Evolutionary conservation across 2,797 vertebrate genomes (phyloP).

Genomic region (Pseudomugil tenellus): DNA sequence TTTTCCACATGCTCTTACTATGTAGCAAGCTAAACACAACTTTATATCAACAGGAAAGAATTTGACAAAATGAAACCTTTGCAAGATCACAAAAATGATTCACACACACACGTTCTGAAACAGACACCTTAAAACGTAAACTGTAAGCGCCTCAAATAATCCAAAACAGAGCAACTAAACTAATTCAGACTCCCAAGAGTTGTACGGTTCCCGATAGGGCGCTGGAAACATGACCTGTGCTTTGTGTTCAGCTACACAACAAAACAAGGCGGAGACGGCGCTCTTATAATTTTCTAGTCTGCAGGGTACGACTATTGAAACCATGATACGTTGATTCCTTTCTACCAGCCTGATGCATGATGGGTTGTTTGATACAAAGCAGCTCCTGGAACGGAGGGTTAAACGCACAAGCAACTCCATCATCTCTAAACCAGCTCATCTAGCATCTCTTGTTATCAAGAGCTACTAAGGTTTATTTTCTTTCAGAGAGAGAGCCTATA

Average conservation of each 20-base stretch:
- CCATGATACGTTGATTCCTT: constrained; percentile 13
- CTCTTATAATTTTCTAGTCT: constrained; percentile 34
- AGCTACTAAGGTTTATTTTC: constrained; percentile 10
- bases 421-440: constrained; percentile 20
- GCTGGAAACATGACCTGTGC: constrained; percentile 26
- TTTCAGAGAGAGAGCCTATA: constrained; percentile 8
- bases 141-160: constrained; percentile 36
- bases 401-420: constrained; percentile 30
- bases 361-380: constrained; percentile 26
- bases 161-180: constrained; percentile 45
- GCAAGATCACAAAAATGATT: constrained; percentile 55
- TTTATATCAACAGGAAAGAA: constrained; percentile 74
- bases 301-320: constrained; percentile 38
- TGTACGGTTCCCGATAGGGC: constrained; percentile 34
- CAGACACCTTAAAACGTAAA: constrained; percentile 44
- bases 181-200: constrained; percentile 27
- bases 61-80: constrained; percentile 65
- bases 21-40: constrained; percentile 76
- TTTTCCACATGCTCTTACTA: constrained; percentile 76
- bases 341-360: constrained; percentile 34
- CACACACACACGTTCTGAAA: constrained; percentile 61
- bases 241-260: constrained; percentile 50
- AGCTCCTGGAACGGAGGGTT: constrained; percentile 51
- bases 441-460: constrained; percentile 25
- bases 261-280: constrained; percentile 38